These are phyloP conservation scores for Prunella fulvescens DNA, from an alignment of 2,113 vertebrate species.

Conservation along the genomic window DNA sequence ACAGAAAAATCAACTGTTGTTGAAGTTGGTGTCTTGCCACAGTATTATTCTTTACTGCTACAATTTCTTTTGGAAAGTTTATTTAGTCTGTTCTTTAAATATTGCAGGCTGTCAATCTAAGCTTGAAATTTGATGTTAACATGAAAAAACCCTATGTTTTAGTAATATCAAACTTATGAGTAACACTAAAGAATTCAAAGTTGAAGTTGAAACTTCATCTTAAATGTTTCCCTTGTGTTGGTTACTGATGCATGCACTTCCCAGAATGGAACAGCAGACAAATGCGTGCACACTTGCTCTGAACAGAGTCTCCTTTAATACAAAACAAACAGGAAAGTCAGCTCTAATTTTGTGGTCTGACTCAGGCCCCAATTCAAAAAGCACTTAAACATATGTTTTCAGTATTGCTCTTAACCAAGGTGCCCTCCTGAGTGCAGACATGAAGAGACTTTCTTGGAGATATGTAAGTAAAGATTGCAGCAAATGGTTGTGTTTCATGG, in stretches of 20 bases:
- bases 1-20: slow-evolving; percentile 58
- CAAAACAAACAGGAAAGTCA: slow-evolving; percentile 63
- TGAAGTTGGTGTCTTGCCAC: slow-evolving; percentile 63
- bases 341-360: slow-evolving; percentile 53
- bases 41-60: slow-evolving; percentile 58
- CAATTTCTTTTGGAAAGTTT: slow-evolving; percentile 54
- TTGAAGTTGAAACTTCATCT: slow-evolving; percentile 9
- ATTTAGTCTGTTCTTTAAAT: slow-evolving; percentile 63
- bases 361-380: slow-evolving; percentile 27
- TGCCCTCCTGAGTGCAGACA: not conserved
- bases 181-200: slow-evolving; percentile 41
- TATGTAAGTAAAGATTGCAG: not conserved
- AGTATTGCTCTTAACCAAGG: not conserved
- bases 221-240: not conserved
- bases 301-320: slow-evolving; percentile 38
- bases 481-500: not conserved
- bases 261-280: not conserved
- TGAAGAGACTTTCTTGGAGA: not conserved
- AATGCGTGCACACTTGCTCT: not conserved
- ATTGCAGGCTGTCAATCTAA: slow-evolving; percentile 54
- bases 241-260: not conserved
- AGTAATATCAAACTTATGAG: slow-evolving; percentile 45
- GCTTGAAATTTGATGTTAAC: slow-evolving; percentile 50
- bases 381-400: slow-evolving; percentile 41
- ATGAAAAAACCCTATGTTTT: not conserved